A percentile compares a stretch with the other conserved stretches of the same genome.
These are phyloP conservation scores for Chloroceryle inda DNA, from an alignment of 2,797 vertebrate genomes.

Conservation along the genomic window DNA sequence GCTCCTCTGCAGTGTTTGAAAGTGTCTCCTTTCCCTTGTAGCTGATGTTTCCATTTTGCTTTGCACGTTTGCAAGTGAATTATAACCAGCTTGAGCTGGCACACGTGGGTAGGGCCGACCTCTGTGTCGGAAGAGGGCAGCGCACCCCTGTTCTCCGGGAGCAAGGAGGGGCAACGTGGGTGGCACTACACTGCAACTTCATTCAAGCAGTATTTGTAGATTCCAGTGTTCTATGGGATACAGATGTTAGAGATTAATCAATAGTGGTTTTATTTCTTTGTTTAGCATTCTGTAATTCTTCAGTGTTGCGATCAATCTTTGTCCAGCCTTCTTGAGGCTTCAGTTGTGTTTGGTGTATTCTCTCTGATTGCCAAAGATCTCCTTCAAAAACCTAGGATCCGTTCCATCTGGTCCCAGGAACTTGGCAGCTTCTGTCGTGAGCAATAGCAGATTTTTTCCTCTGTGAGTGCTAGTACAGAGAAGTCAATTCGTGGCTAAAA, in stretches of 20 bases:
- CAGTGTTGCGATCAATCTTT: not conserved
- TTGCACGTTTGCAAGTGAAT: not conserved
- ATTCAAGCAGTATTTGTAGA: not conserved
- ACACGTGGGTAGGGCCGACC: not conserved
- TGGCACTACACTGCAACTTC: not conserved
- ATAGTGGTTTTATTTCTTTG: slow-evolving; percentile 27
- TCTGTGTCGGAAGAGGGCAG: not conserved
- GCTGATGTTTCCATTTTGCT: not conserved
- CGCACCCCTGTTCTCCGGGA: rapidly evolving
- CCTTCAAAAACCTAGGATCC: slow-evolving; percentile 11
- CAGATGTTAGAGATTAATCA: slow-evolving; percentile 45
- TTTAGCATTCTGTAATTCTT: slow-evolving; percentile 21
- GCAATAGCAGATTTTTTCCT: slow-evolving; percentile 1
- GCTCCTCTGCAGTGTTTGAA: not conserved
- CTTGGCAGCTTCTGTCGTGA: slow-evolving; percentile 20
- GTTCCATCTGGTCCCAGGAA: slow-evolving; percentile 25
- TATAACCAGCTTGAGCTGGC: not conserved
- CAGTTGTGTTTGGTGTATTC: not conserved
- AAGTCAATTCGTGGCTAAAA: slow-evolving; percentile 61
- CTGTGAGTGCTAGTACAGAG: slow-evolving; percentile 10
- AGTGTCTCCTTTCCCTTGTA: not conserved
- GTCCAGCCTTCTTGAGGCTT: slow-evolving; percentile 15
- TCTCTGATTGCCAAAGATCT: slow-evolving; percentile 28
- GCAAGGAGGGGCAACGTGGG: not conserved
- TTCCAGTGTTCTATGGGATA: not conserved